Evolutionary conservation across 2,797 vertebrate species (phyloP), one percentile per base, ranked within the genome.

Genomic region (Myotis findleyi): DNA sequence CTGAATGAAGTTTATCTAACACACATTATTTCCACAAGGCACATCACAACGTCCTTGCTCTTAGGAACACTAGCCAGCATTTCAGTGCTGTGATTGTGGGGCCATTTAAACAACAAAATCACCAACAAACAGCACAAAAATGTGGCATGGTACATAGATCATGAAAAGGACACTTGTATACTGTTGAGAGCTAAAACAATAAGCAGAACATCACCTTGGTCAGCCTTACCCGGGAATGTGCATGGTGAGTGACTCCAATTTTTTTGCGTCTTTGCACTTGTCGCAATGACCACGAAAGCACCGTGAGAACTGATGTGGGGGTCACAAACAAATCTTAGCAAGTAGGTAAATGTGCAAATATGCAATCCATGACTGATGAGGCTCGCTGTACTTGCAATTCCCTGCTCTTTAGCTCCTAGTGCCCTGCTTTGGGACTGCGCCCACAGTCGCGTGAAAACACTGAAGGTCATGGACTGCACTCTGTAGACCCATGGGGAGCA

Each of bases 71-170:
- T 6, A 85, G n/a, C 64, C 0, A 25, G 10, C 20, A 51, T 17
- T 44, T 86, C 23, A 69, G 7, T 2, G 4, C n/a, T 73, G 4
- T 72, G 33, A 21, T 73, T 49, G 0, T 21, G 27, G 17, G 23
- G 11, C 20, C 7, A 11, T 88, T 88, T 83, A 79, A 89, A 81
- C 14, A 69, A 44, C 27, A 75, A 94, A 87, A 84, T 82, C 69
- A 55, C 21, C 75, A 80, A 51, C 21, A 87, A 66, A 87, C 86
- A 83, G 7, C 33, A 89, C 47, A 41, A 51, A 44, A 73, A 41
- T 13, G 13, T 75, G 80, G 27, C 59, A 41, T 2, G 30, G 87
- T 30, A 10, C 10, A 41, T 4, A 69, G 21, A 53, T n/a, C 20
- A 36, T 30, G 59, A 17, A 41, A 79, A 89, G 18, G 13, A 53